Conservation (phyloP, 2,113 vertebrate genomes). For the Toxostoma redivivum region DNA sequence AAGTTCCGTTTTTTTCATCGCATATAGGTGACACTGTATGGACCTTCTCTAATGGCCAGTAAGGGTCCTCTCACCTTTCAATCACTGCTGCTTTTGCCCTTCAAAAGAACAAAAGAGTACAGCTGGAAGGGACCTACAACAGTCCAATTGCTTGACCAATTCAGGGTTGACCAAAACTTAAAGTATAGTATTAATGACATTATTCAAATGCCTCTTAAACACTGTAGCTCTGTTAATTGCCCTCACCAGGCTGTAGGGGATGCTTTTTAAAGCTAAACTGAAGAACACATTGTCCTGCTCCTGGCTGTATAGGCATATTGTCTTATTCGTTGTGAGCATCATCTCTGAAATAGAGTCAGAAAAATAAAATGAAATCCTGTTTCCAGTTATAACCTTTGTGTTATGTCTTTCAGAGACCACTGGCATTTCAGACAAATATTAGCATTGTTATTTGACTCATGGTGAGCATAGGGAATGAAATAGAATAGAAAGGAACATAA, state of each 20-base stretch:
- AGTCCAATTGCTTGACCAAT: background rate
- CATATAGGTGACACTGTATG: background rate
- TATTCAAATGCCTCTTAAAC: background rate
- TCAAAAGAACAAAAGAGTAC: background rate
- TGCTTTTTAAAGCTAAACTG: background rate
- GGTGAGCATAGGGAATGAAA: background rate
- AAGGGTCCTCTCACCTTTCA: background rate
- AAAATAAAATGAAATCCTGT: background rate
- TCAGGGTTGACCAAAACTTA: background rate
- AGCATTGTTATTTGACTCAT: background rate
- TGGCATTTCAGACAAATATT: background rate
- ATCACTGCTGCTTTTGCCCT: background rate
- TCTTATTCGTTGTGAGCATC: background rate
- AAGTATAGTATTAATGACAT: background rate
- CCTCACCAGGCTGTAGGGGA: accelerated
- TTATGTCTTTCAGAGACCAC: background rate
- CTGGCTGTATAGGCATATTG: background rate
- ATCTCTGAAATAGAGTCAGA: background rate
- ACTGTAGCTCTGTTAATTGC: background rate
- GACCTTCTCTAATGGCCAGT: accelerated
- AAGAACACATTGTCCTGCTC: background rate
- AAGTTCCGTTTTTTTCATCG: background rate
- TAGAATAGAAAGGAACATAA: background rate
- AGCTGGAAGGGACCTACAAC: background rate
- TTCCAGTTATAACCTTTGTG: background rate